Evolutionary conservation across 30 jellyfish, hydroid and myxozoan genomes (phyloP).

Genomic region (Rhopilema esculentum): DNA sequence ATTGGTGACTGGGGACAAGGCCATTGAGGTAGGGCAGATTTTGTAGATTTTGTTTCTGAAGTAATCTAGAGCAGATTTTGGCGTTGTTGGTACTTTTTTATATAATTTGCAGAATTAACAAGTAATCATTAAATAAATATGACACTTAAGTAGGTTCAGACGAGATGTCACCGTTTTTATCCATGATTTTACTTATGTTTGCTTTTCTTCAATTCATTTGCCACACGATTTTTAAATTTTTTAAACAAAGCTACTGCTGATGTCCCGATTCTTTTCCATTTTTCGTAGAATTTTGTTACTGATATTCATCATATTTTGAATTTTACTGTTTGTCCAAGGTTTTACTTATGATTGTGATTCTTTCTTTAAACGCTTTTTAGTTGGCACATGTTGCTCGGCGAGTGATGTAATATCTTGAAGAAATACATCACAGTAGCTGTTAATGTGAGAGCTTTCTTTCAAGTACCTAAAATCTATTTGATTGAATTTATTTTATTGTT

Average conservation of each 20-base stretch:
- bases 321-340: conserved; percentile 31
- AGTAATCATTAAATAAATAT: too few relatives aligned
- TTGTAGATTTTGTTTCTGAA: too few relatives aligned
- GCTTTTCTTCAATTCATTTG: too few relatives aligned
- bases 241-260: not conserved
- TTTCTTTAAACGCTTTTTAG: conserved; percentile 1
- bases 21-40: too few relatives aligned
- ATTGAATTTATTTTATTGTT: not conserved
- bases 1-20: too few relatives aligned
- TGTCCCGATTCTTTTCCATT: not conserved
- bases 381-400: conserved; percentile 11
- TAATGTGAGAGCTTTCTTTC: not conserved
- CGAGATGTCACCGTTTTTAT: too few relatives aligned
- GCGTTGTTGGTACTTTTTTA: too few relatives aligned
- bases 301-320: conserved; percentile 29
- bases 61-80: too few relatives aligned
- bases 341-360: not conserved
- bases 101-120: too few relatives aligned
- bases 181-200: too few relatives aligned
- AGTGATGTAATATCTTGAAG: not conserved
- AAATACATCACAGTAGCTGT: not conserved
- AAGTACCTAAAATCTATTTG: not conserved
- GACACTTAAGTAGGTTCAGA: too few relatives aligned
- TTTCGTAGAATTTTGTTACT: conserved; percentile 1
- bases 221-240: not conserved